These are phyloP conservation scores for Chrosomus eos DNA, from an alignment of 2,797 vertebrate genomes.

Conservation along the genomic window DNA sequence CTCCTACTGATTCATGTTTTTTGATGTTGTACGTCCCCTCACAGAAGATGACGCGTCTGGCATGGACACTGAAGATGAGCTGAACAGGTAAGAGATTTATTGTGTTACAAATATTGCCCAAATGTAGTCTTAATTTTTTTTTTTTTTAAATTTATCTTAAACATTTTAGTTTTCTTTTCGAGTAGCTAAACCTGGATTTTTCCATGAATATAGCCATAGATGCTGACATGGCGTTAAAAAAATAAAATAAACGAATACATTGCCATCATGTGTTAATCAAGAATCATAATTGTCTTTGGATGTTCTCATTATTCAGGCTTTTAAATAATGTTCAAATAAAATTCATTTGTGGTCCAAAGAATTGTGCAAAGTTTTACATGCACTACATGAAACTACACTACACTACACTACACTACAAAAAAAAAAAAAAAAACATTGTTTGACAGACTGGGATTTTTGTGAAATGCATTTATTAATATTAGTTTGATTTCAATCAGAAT, in stretches of 20 bases:
- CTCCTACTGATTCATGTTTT: neutral
- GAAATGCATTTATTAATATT: neutral
- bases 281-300: neutral
- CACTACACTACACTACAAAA: too few relatives aligned
- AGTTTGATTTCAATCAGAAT: neutral
- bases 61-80: slow-evolving; percentile 88
- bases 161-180: neutral
- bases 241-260: neutral
- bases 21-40: neutral
- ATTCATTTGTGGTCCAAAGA: neutral
- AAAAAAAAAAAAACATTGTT: neutral
- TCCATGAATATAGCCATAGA: neutral
- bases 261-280: neutral
- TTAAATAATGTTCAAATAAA: neutral
- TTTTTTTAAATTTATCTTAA: rapidly evolving
- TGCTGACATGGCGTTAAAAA: neutral
- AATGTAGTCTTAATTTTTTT: neutral
- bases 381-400: too few relatives aligned
- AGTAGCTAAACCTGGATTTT: neutral
- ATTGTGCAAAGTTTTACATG: neutral
- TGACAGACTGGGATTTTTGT: neutral
- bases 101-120: neutral
- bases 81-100: slow-evolving; percentile 80
- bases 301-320: neutral
- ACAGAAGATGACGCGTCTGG: slow-evolving; percentile 79